A percentile compares a stretch with the other conserved stretches of the same genome.
phyloP scores from a whole-genome alignment of 2,113 vertebrate genomes.

The Scomber scombrus region DNA sequence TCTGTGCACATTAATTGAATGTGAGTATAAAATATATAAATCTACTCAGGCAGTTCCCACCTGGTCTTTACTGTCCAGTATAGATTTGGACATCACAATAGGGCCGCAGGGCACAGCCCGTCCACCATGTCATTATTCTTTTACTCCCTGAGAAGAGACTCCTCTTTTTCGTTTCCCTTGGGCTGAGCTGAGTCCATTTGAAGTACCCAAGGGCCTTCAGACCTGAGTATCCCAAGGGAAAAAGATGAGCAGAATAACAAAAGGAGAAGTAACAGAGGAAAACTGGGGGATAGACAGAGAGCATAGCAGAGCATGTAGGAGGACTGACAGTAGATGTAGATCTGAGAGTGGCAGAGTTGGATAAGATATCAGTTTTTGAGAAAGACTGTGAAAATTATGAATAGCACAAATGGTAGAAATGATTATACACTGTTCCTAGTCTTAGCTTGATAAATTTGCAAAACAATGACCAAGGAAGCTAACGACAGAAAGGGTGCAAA shows the following conservation, averaged over 20 bases:
- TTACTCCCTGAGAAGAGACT: slow-evolving; percentile 1
- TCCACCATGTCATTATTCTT: slow-evolving; percentile 26
- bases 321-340: slow-evolving; percentile 22
- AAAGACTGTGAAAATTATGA: background rate
- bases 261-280: slow-evolving; percentile 4
- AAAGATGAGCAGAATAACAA: slow-evolving; percentile 6
- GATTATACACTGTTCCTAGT: background rate
- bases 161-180: background rate
- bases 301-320: slow-evolving; percentile 22
- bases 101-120: slow-evolving; percentile 15
- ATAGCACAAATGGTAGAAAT: background rate
- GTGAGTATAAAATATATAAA: background rate
- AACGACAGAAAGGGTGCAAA: background rate
- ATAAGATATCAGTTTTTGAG: slow-evolving; percentile 14
- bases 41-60: background rate
- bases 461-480: background rate
- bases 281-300: slow-evolving; percentile 13
- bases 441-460: slow-evolving; percentile 9
- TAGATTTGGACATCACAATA: slow-evolving; percentile 18
- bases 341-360: slow-evolving; percentile 13
- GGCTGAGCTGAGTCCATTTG: slow-evolving; percentile 20
- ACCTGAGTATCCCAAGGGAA: background rate
- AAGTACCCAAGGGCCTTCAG: background rate
- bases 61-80: slow-evolving; percentile 2
- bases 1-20: background rate